Percentiles rank a stretch among this genome's conserved stretches.
These are phyloP conservation scores for Fulica atra DNA, from an alignment of 2,113 vertebrate genomes.

Conservation along the genomic window DNA sequence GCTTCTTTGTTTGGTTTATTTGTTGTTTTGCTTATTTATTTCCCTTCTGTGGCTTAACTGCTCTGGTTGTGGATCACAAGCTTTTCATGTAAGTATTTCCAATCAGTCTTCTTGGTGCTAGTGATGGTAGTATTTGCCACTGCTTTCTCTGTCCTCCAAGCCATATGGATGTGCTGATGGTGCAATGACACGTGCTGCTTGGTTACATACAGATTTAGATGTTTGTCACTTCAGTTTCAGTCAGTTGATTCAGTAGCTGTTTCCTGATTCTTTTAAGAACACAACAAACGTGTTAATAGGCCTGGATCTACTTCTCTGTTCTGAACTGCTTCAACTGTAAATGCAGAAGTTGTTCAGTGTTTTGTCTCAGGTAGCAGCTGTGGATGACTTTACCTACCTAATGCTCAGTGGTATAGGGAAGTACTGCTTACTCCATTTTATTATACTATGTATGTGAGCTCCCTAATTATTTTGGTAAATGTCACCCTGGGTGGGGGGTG, in stretches of 20 bases:
- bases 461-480: not conserved
- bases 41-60: not conserved
- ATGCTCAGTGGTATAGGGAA: not conserved
- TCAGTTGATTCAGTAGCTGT: not conserved
- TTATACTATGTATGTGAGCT: not conserved
- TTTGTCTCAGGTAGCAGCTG: not conserved
- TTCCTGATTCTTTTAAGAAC: not conserved
- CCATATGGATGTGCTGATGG: not conserved
- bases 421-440: not conserved
- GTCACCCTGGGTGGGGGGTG: not conserved
- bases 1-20: slow-evolving; percentile 16
- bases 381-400: not conserved
- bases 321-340: not conserved
- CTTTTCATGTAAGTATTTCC: not conserved
- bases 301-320: not conserved
- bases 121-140: not conserved
- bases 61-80: not conserved
- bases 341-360: not conserved
- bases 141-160: not conserved
- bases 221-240: not conserved
- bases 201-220: fast-evolving
- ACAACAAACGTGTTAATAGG: not conserved
- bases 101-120: not conserved
- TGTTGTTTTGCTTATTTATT: not conserved
- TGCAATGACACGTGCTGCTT: not conserved